These are phyloP conservation scores for Chunga burmeisteri DNA, from an alignment of 2,113 vertebrate species.

Conservation along the genomic window DNA sequence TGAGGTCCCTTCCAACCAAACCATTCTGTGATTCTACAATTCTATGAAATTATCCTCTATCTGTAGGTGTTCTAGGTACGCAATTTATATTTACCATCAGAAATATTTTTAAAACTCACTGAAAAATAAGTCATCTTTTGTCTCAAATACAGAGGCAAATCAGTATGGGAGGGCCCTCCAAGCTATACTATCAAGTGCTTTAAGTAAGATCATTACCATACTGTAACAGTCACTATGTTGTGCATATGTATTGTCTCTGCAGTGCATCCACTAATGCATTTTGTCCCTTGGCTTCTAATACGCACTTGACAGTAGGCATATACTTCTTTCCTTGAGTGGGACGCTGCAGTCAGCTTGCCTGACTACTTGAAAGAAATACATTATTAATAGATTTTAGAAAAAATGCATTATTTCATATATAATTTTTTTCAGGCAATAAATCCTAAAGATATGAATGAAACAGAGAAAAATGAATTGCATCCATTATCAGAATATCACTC, in stretches of 20 bases:
- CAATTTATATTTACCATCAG: neutral
- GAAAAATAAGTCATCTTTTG: neutral
- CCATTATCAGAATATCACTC: conserved; percentile 8
- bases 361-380: neutral
- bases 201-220: neutral
- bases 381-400: neutral
- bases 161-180: neutral
- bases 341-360: neutral
- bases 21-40: neutral
- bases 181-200: neutral
- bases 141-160: neutral
- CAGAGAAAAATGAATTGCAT: neutral
- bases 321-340: neutral
- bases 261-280: neutral
- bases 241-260: neutral
- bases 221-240: neutral
- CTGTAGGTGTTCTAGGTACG: neutral
- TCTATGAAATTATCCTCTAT: neutral
- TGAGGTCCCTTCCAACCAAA: neutral
- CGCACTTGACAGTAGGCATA: neutral
- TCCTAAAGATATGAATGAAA: neutral
- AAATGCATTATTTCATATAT: conserved; percentile 66
- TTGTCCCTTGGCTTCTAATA: neutral
- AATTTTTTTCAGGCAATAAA: neutral
- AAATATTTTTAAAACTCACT: neutral